Evolutionary conservation across 2,113 vertebrate species (phyloP).

Genomic region (Austrofundulus limnaeus): DNA sequence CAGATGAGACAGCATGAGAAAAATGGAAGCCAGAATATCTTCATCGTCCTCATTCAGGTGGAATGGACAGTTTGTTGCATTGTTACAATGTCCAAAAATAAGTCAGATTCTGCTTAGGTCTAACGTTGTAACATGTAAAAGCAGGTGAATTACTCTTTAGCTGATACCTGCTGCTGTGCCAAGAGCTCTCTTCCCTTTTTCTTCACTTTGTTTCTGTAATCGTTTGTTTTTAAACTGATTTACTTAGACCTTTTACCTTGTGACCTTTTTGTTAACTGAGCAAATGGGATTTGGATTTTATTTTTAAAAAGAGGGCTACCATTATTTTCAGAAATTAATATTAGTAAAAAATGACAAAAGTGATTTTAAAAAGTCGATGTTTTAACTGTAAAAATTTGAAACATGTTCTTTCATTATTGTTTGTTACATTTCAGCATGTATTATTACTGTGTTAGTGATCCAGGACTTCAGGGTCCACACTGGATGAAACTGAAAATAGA

Average conservation of each 20-base stretch:
- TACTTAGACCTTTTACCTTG: background rate
- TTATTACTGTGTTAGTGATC: background rate
- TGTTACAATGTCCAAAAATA: background rate
- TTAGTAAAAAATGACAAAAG: background rate
- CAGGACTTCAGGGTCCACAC: background rate
- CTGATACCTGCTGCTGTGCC: background rate
- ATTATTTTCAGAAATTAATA: conserved; percentile 8
- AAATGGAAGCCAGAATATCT: background rate
- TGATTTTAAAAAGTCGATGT: conserved; percentile 1
- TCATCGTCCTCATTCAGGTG: background rate
- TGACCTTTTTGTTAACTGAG: no score
- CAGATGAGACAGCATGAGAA: background rate
- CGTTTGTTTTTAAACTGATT: background rate
- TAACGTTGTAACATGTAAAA: background rate
- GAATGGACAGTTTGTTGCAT: background rate
- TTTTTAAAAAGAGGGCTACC: background rate
- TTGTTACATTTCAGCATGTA: background rate
- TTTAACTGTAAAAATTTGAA: conserved; percentile 5
- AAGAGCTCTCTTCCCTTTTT: background rate
- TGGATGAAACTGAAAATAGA: background rate
- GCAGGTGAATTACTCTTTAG: background rate
- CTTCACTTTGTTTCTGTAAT: background rate
- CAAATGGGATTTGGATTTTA: background rate
- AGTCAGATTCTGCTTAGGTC: background rate
- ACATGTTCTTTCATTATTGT: no score